Base-by-base conservation (phyloP, 2,888 invertebrate genomes). In the Nineta flava region DNA sequence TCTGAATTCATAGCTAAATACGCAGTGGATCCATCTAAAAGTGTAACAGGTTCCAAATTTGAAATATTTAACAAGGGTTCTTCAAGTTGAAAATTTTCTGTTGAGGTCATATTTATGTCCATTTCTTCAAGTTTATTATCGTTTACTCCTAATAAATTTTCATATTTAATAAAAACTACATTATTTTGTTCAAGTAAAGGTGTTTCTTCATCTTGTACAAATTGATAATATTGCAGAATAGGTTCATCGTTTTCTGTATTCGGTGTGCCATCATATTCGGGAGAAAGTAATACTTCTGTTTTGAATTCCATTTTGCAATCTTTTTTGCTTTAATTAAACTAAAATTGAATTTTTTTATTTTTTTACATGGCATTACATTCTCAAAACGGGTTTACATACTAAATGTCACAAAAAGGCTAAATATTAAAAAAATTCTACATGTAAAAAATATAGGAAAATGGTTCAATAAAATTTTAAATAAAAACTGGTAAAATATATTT, bases 21-120 rank as follows among this genome's bases (percentile, higher is more conserved):
- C 12, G 53, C 53, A 43, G 50, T 42, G 12, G 53, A 47, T 31
- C 53, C 53, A 49, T 53, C 53, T 16, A 50, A 42, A 15, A 53
- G 45, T 13, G 51, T 49, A 16, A 53, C 44, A 44, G 49, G 47
- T 47, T 53, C 52, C 31, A 53, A 41, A 49, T 50, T 42, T 34
- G 49, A 49, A 42, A 50, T 44, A 44, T 53, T 47, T 32, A 49
- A 31, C n/a, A 42, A 26, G 15, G 21, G n/a, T 32, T 50, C 46
- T 38, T 53, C 49, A 47, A 26, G 16, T 7, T 10, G n/a, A 35
- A 12, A 10, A 42, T 21, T 48, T 41, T 51, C 53, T 46, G 47
- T 52, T 31, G 49, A 46, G 12, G 46, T 35, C 40, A 26, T 52
- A 48, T 48, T 46, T 26, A 44, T 49, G 47, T 49, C 53, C 26